Evolutionary conservation across 2,797 vertebrate species (phyloP).

Genomic region (Sebastolobus altivelis): DNA sequence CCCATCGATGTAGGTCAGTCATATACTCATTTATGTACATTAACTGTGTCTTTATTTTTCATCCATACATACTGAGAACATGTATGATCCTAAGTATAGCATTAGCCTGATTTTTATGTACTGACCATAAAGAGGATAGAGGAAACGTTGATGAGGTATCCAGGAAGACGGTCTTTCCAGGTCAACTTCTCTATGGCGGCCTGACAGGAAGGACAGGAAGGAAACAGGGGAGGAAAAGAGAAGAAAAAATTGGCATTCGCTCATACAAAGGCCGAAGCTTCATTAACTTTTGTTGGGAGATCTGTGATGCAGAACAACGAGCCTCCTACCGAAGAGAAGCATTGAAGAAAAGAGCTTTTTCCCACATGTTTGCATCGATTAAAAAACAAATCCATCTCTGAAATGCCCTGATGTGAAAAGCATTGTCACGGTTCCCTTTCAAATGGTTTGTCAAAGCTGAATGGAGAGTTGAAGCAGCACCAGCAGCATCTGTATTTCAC

Average conservation of each 20-base stretch:
- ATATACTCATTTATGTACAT: slow-evolving; percentile 16
- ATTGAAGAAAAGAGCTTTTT: background rate
- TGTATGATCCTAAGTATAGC: background rate
- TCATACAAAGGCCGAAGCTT: slow-evolving; percentile 3
- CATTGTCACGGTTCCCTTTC: background rate
- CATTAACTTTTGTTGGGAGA: slow-evolving; percentile 8
- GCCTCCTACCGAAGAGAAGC: background rate
- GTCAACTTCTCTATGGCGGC: slow-evolving; percentile 89
- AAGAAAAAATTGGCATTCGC: slow-evolving; percentile 22
- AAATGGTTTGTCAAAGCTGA: slow-evolving; percentile 22
- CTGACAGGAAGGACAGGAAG: slow-evolving; percentile 45
- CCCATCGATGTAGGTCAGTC: slow-evolving; percentile 30
- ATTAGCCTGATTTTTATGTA: background rate
- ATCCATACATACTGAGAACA: slow-evolving; percentile 1
- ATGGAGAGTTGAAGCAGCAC: slow-evolving; percentile 13
- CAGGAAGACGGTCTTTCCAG: slow-evolving; percentile 93
- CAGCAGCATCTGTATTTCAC: slow-evolving; percentile 17
- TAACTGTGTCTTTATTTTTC: slow-evolving; percentile 3
- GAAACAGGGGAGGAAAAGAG: background rate
- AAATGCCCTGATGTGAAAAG: background rate
- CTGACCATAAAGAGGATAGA: slow-evolving; percentile 96
- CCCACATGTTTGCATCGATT: background rate
- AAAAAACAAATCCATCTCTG: slow-evolving; percentile 1
- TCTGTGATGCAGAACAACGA: background rate
- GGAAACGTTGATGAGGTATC: slow-evolving; percentile 93